Base-by-base conservation (phyloP, 1,140 invertebrate genomes). In the Lordiphosa mommai region DNA sequence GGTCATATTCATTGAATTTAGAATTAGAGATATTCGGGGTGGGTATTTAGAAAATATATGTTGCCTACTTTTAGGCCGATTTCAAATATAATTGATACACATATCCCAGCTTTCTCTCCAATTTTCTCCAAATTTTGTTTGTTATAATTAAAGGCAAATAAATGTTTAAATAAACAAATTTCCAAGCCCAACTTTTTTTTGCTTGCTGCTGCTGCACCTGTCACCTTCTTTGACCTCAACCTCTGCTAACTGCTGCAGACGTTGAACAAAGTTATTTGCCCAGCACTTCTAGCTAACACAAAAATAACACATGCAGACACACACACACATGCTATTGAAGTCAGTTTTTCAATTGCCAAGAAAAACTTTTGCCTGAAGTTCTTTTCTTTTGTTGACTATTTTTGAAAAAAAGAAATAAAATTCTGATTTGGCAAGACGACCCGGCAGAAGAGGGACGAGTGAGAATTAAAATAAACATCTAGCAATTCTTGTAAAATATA, bases 401-500 rank as follows among this genome's bases (percentile, higher is more conserved):
- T 76, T 76, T 20, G 10, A 20, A 20, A 27, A 27, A n/a, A n/a
- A n/a, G n/a, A n/a, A n/a, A n/a, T n/a, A n/a, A n/a, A n/a, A 33
- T 33, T 55, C 13, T 63, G 33, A 50, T 46, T 43, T 64, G 12
- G 12, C 14, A 33, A 36, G 43, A 32, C 34, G 48, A 55, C 20
- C 44, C 13, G 40, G 58, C 20, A 1, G 8, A 10, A 37, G 12
- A 55, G 51, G 29, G 36, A 30, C 43, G 53, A 41, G 66, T 61
- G 61, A 80, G 61, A 80, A 80, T 80, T 80, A 80, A 80, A 80
- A 80, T 73, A 84, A 80, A 80, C 76, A 80, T 70, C 29, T 47
- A 49, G 17, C 56, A 70, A 55, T 56, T 58, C 52, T 52, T 70
- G 69, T 55, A 51, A 74, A 59, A 67, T 40, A 47, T 43, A 79